Percentiles rank a stretch among this genome's conserved stretches.
phyloP scores from a whole-genome alignment of 2,888 invertebrate genomes.

The Mechanitis messenoides region DNA sequence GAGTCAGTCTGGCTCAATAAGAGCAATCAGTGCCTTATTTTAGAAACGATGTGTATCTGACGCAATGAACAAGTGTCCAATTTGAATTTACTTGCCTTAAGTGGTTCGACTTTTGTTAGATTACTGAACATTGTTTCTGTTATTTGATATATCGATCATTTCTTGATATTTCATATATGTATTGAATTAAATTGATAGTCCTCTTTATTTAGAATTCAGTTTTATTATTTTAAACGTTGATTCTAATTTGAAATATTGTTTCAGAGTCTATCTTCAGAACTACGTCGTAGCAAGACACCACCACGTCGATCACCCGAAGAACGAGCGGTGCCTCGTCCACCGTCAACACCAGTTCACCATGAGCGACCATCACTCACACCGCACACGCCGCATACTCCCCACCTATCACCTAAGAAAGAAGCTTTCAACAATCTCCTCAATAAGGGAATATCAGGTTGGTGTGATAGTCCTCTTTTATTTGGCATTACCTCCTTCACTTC shows the following conservation, averaged over 20 bases:
- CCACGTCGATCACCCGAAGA: conserved; percentile 66
- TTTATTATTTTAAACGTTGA: too few relatives aligned
- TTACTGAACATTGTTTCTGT: conserved; percentile 41
- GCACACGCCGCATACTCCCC: conserved; percentile 68
- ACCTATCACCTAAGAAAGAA: conserved; percentile 80
- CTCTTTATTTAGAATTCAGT: too few relatives aligned
- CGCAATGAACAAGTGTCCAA: conserved; percentile 69
- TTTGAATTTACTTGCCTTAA: conserved; percentile 67
- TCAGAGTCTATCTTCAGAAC: conserved; percentile 57
- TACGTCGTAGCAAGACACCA: conserved; percentile 65
- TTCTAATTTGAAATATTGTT: conserved; percentile 20
- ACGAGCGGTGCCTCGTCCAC: conserved; percentile 61
- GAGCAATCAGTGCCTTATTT: conserved; percentile 56
- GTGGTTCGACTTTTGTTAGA: conserved; percentile 70
- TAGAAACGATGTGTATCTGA: conserved; percentile 63
- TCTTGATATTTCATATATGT: conserved; percentile 5
- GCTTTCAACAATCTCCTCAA: conserved; percentile 77
- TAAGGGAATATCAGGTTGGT: conserved; percentile 79
- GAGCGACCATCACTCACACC: conserved; percentile 49
- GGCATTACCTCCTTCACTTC: too few relatives aligned
- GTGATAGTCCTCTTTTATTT: not conserved
- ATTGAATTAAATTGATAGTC: too few relatives aligned
- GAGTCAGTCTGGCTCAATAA: conserved; percentile 61
- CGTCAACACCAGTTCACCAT: conserved; percentile 72
- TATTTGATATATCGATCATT: conserved; percentile 37